Base-by-base conservation (phyloP, 2,113 vertebrate species). In the Calyptomena viridis region DNA sequence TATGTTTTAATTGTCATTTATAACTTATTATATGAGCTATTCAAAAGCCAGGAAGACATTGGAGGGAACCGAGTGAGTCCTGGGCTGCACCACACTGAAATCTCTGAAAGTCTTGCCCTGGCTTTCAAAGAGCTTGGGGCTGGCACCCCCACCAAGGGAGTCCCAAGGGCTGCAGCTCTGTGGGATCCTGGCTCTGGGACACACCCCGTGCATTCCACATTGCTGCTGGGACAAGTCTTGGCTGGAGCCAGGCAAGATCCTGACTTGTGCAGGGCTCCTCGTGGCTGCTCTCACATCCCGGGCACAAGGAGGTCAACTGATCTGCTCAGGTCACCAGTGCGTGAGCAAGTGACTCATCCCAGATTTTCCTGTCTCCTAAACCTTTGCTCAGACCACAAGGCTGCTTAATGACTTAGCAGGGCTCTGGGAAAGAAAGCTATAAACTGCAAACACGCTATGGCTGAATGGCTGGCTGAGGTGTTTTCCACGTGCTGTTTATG, bases 1-100 rank as follows among this genome's bases (percentile, higher is more conserved):
- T 80, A 91, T 81, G 59, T 93, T 93, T 92, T 85, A 90, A 86
- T 95, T 95, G 86, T 93, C 72, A 84, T 88, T 90, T 91, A 72
- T 77, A 88, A 86, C 72, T 67, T 74, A 86, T 80, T 87, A 80
- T 86, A 86, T 37, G 58, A 95, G 63, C 85, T 85, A 89, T 90
- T 95, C 78, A 93, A 95, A 91, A 91, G 66, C 78, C 93, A 94
- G 89, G 53, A 84, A 79, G 81, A 39, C 4, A 35, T 82, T 44
- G 84, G 82, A 89, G 83, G 76, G 68, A 55, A 86, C 63, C 0
- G 1, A 85, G 59, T 0, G 13, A 90, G 59, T 33, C 75, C 88
- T 20, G 7, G 58, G 52, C 68, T 72, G n/a, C 66, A 87, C 35
- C 3, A 1, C 74, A 8, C 52, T 66, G 58, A 72, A 84, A 87